These are phyloP conservation scores for Apus apus DNA, from an alignment of 2,113 vertebrate species.

Conservation along the genomic window DNA sequence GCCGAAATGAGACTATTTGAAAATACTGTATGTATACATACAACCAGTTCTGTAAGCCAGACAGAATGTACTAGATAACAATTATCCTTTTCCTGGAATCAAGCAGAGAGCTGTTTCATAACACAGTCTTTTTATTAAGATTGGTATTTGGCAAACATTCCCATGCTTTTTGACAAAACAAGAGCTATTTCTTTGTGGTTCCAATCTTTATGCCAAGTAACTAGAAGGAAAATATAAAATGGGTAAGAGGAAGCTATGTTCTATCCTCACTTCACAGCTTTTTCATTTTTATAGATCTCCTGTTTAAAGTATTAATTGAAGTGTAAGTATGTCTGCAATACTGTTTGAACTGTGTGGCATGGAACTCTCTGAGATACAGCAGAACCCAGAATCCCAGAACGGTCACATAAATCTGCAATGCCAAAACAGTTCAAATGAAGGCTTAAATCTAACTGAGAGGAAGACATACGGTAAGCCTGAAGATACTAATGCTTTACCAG, in stretches of 20 bases:
- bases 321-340: background rate
- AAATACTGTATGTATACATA: background rate
- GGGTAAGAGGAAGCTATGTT: background rate
- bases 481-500: slow-evolving; percentile 32
- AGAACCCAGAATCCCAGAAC: slow-evolving; percentile 39
- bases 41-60: background rate
- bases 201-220: slow-evolving; percentile 16
- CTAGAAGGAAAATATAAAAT: slow-evolving; percentile 14
- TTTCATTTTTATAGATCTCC: background rate
- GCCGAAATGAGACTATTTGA: background rate
- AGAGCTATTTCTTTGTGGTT: slow-evolving; percentile 1
- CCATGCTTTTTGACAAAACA: slow-evolving; percentile 28
- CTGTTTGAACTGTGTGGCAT: background rate
- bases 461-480: slow-evolving; percentile 30
- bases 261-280: slow-evolving; percentile 5
- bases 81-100: slow-evolving; percentile 40
- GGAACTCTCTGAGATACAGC: slow-evolving; percentile 16
- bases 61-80: slow-evolving; percentile 31
- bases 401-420: background rate
- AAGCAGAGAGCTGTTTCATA: slow-evolving; percentile 27
- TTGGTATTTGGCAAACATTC: slow-evolving; percentile 45
- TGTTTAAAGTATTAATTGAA: background rate
- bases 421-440: slow-evolving; percentile 11
- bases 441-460: slow-evolving; percentile 14
- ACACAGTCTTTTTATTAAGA: slow-evolving; percentile 35